phyloP scores from a whole-genome alignment of 2,113 vertebrate genomes.

The Chiloscyllium plagiosum region DNA sequence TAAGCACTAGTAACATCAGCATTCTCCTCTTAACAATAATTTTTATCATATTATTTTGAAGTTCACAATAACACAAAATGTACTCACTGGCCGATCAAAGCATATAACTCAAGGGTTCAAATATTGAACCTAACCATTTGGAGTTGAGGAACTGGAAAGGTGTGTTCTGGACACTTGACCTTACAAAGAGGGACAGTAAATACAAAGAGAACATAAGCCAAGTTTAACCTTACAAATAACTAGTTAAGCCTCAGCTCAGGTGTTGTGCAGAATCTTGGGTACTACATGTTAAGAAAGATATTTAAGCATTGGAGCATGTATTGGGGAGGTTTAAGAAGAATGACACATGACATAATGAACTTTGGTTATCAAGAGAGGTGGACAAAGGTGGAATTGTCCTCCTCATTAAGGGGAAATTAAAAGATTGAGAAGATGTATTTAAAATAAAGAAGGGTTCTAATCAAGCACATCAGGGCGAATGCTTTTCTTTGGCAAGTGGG shows the following conservation, averaged over 20 bases:
- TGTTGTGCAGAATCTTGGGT: not conserved
- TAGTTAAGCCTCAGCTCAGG: not conserved
- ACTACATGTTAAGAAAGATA: not conserved
- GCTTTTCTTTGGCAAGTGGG: not conserved
- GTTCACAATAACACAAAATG: too few species aligned
- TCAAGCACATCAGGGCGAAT: not conserved
- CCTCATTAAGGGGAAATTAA: not conserved
- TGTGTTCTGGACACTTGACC: not conserved
- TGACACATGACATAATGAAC: not conserved
- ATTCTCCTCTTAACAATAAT: too few species aligned
- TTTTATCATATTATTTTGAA: too few species aligned
- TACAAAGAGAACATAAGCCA: not conserved
- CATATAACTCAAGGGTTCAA: too few species aligned
- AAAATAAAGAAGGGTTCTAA: not conserved
- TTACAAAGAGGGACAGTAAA: not conserved
- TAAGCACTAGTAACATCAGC: too few species aligned
- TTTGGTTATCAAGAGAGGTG: not conserved
- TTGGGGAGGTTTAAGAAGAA: too few species aligned
- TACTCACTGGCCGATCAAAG: too few species aligned
- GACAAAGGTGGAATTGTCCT: not conserved
- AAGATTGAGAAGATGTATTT: not conserved
- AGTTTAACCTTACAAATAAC: not conserved
- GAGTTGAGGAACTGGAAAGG: not conserved
- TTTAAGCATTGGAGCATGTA: not conserved
- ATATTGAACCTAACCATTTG: not conserved